These are phyloP conservation scores for Drosophila mayri DNA, from an alignment of 1,140 invertebrate species.

Conservation along the genomic window DNA sequence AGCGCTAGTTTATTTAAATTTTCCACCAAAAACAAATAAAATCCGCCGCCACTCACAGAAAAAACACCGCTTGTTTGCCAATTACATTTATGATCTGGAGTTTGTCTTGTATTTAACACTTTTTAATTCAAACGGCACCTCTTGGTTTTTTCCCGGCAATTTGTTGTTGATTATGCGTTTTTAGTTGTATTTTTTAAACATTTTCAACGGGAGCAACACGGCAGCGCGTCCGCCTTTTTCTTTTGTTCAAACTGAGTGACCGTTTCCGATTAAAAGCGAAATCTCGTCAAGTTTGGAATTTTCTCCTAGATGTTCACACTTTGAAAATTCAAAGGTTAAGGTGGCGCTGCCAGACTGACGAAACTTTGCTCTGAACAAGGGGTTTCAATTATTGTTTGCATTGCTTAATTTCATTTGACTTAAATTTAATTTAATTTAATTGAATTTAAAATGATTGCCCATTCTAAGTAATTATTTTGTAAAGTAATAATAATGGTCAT, in stretches of 20 bases:
- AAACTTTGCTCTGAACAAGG: background rate
- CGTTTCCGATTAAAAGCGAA: background rate
- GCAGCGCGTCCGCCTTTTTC: constrained; percentile 9
- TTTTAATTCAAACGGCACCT: constrained; percentile 1
- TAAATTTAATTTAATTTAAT: too few relatives aligned
- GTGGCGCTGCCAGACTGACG: too few relatives aligned
- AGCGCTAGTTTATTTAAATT: background rate
- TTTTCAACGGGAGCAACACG: constrained; percentile 1
- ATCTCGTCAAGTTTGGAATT: background rate
- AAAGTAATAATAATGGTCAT: background rate
- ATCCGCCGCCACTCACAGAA: constrained; percentile 3
- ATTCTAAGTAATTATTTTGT: background rate
- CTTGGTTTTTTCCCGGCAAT: background rate
- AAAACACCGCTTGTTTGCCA: background rate
- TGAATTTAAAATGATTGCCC: background rate
- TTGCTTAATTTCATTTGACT: background rate
- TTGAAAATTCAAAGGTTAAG: too few relatives aligned
- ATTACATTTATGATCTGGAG: background rate
- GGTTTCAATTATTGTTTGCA: too few relatives aligned
- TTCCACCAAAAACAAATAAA: constrained; percentile 1
- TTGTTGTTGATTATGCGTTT: background rate
- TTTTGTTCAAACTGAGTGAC: background rate
- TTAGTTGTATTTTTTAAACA: constrained; percentile 6
- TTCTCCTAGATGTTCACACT: background rate
- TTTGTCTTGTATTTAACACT: background rate